These are phyloP conservation scores for Orthonychiurus folsomi DNA, from an alignment of 2,888 invertebrate species.

Conservation along the genomic window DNA sequence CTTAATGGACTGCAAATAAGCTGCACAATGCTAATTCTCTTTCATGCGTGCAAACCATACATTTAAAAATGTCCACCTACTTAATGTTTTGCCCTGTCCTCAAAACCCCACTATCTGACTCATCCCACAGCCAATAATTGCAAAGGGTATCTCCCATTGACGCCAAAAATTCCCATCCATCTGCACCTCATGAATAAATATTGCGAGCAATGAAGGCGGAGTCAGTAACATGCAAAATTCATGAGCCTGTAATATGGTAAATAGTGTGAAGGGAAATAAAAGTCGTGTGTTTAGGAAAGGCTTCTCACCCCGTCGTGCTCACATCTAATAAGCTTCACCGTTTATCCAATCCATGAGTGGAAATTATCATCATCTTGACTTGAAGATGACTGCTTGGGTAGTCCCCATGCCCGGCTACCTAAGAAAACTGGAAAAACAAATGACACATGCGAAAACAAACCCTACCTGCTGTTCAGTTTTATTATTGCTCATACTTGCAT, in stretches of 20 bases:
- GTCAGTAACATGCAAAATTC: too few relatives aligned
- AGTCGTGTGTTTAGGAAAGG: not conserved
- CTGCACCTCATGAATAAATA: not conserved
- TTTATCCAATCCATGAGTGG: not conserved
- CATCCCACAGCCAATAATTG: too few relatives aligned
- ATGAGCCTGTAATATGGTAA: too few relatives aligned
- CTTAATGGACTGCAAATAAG: too few relatives aligned
- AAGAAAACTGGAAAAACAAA: not conserved
- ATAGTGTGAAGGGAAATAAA: not conserved
- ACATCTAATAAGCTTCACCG: not conserved
- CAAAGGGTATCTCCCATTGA: not conserved
- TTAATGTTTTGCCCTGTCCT: too few relatives aligned
- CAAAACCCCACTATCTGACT: too few relatives aligned
- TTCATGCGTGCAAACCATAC: too few relatives aligned
- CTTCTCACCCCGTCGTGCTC: not conserved
- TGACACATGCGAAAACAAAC: not conserved
- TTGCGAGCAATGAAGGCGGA: not conserved
- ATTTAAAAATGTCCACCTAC: too few relatives aligned
- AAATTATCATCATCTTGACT: not conserved
- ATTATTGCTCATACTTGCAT: constrained; percentile 1
- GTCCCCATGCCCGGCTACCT: not conserved
- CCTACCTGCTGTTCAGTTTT: constrained; percentile 1
- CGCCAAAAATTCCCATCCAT: not conserved
- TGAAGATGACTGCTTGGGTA: constrained; percentile 1
- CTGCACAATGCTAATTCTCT: too few relatives aligned